Evolutionary conservation across 2,888 invertebrate genomes (phyloP), one percentile per base, ranked within the genome.

Genomic region (Gonocerus acuteangulatus): DNA sequence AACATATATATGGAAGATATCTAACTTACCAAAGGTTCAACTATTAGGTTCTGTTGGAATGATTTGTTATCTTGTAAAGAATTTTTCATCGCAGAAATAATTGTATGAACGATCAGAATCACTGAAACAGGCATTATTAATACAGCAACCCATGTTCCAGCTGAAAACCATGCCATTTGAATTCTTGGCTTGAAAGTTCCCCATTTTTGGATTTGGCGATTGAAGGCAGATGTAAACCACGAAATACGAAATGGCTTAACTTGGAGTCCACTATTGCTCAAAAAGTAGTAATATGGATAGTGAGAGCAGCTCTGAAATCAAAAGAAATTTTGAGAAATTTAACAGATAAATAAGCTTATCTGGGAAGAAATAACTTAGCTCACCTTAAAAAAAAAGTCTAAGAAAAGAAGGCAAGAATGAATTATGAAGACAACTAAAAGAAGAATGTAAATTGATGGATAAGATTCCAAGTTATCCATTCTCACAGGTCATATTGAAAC

Each of bases 361-460:
- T n/a, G n/a, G n/a, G n/a, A 22, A 48, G 48, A 15, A 23, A 48
- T n/a, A n/a, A n/a, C n/a, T n/a, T n/a, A n/a, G n/a, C 72, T 71
- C 77, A 88, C 89, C 83, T 87, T 87, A 70, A 89, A 88, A 73
- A 90, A 84, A n/a, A 82, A 81, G 73, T 90, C 88, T 72, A 89
- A 86, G 73, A 89, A 89, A 73, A 84, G 82, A 68, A 87, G 74
- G 39, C 83, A 77, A 66, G 81, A 80, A 73, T 90, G 87, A 69
- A 87, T 77, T 51, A 80, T 76, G 66, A 80, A 74, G 65, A 85
- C 79, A 66, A 80, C 75, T 60, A 82, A 75, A 67, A 86, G 79
- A 64, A 85, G 78, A 68, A 80, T 74, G 57, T 80, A 73, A 62
- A 83, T 79, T 73, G 42, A 54, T 42, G 54, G 42, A 42, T 54